These are phyloP conservation scores for Musca domestica DNA, from an alignment of 1,140 invertebrate species.

Conservation along the genomic window DNA sequence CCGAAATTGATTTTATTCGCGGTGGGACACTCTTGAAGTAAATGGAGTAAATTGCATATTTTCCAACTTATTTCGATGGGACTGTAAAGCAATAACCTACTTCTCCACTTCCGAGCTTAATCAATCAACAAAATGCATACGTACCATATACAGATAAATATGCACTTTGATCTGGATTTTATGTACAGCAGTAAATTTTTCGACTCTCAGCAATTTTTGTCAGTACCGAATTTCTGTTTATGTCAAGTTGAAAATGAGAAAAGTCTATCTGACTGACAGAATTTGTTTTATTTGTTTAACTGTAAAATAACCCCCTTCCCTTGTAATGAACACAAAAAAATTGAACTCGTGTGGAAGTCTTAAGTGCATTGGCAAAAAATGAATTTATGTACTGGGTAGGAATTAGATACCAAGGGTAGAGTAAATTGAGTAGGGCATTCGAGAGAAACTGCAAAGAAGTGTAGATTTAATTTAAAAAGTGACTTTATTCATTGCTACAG, in stretches of 20 bases:
- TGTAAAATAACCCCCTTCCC: background rate
- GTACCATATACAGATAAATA: too few species aligned
- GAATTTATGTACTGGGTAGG: background rate
- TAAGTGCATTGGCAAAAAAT: background rate
- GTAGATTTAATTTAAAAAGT: slow-evolving; percentile 20
- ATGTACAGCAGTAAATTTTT: too few species aligned
- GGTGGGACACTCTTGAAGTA: too few species aligned
- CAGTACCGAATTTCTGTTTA: background rate
- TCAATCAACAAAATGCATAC: too few species aligned
- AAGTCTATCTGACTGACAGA: slow-evolving; percentile 7
- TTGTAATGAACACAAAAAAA: background rate
- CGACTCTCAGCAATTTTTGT: too few species aligned
- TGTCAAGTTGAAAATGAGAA: slow-evolving; percentile 3
- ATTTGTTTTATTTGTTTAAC: slow-evolving; percentile 14
- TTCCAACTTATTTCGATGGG: too few species aligned
- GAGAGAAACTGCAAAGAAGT: background rate
- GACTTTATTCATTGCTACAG: background rate
- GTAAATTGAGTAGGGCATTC: background rate
- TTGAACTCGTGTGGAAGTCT: background rate
- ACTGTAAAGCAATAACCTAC: too few species aligned
- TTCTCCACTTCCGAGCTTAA: too few species aligned
- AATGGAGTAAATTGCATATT: too few species aligned
- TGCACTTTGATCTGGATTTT: too few species aligned
- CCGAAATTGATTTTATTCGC: too few species aligned
- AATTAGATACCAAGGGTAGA: background rate